Base-by-base conservation (phyloP, 2,888 invertebrate species). In the Zhuqinia jingwanae region DNA sequence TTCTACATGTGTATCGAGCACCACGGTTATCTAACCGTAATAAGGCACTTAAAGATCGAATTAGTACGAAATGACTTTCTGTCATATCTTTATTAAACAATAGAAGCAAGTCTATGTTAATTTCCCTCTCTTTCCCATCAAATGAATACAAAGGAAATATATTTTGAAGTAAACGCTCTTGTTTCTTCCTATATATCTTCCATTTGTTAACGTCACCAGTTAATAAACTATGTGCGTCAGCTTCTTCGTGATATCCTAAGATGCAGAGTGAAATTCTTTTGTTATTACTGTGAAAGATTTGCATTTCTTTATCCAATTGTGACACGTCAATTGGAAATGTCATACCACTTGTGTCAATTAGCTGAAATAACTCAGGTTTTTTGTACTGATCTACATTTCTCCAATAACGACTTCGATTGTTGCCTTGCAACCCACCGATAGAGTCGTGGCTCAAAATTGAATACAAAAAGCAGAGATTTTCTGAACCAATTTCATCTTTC, bases 391-490 rank as follows among this genome's bases (percentile, higher is more conserved):
- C 36, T 1, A 65, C 42, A 17, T 65, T 20, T 25, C n/a, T 30
- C 65, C 65, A 65, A 65, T 65, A 36, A 1, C 65, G 22, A 17
- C 36, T 36, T 30, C 65, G 15, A 36, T 65, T 65, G 30, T 36
- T 65, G 15, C 65, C 65, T 65, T 65, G 11, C 1, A 65, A 0
- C 1, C 65, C 65, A 1, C 17, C 65, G 2, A 65, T 65, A 3
- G 1, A 15, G 11, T 65, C 65, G 20, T 65, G 65, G 1, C 36
- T 36, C 17, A 65, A 65, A 11, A 65, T 20, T n/a, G n/a, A 17
- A 17, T 65, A 65, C 1, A 65, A 5, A 42, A 65, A 65, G 11
- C 65, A 65, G 1, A 65, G n/a, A 36, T 65, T 65, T 65, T 65
- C 65, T 22, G 65, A 65, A 0, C 42, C 42, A 65, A 65, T n/a